A percentile compares a stretch with the other conserved stretches of the same genome.
Conservation (phyloP, 2,113 vertebrate species). For the Malurus cyaneus region DNA sequence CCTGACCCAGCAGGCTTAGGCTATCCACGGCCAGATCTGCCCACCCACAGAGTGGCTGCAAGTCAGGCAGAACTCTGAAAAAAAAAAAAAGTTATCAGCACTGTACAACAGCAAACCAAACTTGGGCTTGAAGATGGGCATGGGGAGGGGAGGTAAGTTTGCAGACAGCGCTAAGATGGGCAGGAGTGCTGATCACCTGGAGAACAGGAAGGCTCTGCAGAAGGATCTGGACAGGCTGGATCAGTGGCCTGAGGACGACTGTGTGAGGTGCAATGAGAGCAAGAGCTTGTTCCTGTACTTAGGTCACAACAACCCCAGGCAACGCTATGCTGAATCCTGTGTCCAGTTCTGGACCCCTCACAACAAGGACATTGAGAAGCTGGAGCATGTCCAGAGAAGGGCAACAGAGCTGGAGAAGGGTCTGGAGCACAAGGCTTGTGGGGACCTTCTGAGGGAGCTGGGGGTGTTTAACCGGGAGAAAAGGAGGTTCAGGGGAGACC, state of each 20-base stretch:
- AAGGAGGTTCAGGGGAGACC: background rate
- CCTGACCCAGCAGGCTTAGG: background rate
- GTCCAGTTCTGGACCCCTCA: background rate
- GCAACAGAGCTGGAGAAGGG: background rate
- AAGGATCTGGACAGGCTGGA: background rate
- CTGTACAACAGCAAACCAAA: background rate
- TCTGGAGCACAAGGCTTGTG: background rate
- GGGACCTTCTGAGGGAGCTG: background rate
- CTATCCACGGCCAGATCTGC: background rate
- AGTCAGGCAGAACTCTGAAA: background rate
- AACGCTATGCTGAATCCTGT: background rate
- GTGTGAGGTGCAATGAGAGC: background rate
- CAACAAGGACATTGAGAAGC: rapidly evolving
- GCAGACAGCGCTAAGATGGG: background rate
- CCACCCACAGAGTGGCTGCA: background rate
- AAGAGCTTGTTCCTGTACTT: background rate
- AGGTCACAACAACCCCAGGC: background rate
- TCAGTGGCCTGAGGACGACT: background rate
- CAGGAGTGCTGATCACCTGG: background rate
- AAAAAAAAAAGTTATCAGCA: background rate
- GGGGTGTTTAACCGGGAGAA: background rate
- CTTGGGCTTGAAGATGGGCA: background rate
- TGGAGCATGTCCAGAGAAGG: rapidly evolving
- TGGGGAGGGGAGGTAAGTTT: background rate
- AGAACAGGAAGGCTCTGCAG: background rate